Conservation (phyloP, 2,888 invertebrate genomes). For the Coelinius sp. region DNA sequence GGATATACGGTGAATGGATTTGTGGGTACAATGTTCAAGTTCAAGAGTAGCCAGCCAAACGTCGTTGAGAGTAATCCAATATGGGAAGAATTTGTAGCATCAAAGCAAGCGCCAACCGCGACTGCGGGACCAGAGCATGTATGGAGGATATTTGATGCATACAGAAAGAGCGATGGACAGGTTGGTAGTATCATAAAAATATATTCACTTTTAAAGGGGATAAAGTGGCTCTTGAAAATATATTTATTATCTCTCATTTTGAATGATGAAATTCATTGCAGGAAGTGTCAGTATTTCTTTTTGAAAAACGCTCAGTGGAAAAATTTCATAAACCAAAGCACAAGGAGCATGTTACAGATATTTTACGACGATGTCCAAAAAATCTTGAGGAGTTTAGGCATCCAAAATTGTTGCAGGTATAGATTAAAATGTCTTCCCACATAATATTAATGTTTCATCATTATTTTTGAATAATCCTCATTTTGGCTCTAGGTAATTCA, state of each 20-base stretch:
- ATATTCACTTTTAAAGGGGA: neutral
- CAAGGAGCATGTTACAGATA: slow-evolving; percentile 92
- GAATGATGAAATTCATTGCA: neutral
- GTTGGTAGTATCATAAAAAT: slow-evolving; percentile 73
- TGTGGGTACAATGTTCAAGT: slow-evolving; percentile 77
- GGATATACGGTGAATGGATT: slow-evolving; percentile 47
- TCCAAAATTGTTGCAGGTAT: slow-evolving; percentile 81
- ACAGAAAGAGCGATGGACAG: slow-evolving; percentile 89
- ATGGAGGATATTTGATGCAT: slow-evolving; percentile 94
- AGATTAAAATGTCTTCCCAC: neutral
- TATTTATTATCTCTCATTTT: neutral
- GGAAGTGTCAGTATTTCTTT: slow-evolving; percentile 95
- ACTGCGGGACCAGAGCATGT: slow-evolving; percentile 89
- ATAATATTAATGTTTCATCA: too few species aligned
- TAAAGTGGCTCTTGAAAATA: neutral
- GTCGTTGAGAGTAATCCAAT: slow-evolving; percentile 86
- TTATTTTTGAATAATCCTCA: neutral
- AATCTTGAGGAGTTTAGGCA: slow-evolving; percentile 88
- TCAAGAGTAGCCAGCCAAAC: slow-evolving; percentile 74
- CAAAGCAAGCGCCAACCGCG: slow-evolving; percentile 85
- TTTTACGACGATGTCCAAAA: slow-evolving; percentile 83
- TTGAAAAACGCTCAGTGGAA: slow-evolving; percentile 93
- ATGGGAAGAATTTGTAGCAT: slow-evolving; percentile 88
- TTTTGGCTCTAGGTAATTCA: slow-evolving; percentile 42
- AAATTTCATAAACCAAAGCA: slow-evolving; percentile 93